Percentiles rank a stretch among this genome's conserved stretches.
phyloP scores from a whole-genome alignment of 2,888 invertebrate genomes.

The Drosophila algonquin region DNA sequence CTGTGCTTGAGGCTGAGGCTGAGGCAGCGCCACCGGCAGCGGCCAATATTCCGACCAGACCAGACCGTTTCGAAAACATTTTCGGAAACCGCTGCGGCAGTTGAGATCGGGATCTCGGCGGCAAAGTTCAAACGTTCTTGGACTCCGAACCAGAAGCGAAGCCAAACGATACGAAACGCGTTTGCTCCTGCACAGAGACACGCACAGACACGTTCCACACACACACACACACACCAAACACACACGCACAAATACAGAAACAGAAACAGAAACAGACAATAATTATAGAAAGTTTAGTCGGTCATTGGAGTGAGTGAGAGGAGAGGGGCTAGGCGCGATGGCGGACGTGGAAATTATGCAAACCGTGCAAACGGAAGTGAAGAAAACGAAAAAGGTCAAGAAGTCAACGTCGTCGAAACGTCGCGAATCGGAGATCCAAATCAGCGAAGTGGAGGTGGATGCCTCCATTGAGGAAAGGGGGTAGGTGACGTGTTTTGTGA shows the following conservation, averaged over 20 bases:
- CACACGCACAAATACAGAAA: constrained; percentile 14
- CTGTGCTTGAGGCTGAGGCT: too few relatives aligned
- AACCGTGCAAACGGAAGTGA: constrained; percentile 92
- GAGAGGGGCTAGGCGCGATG: constrained; percentile 85
- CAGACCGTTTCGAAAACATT: constrained; percentile 65
- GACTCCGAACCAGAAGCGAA: constrained; percentile 28
- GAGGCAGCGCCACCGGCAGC: not conserved
- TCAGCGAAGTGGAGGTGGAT: constrained; percentile 92
- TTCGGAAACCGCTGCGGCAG: constrained; percentile 71
- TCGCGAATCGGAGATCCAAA: constrained; percentile 92
- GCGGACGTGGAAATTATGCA: constrained; percentile 96
- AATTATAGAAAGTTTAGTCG: constrained; percentile 80
- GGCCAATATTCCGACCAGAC: constrained; percentile 37
- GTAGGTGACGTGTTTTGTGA: constrained; percentile 89
- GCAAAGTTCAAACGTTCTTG: constrained; percentile 64
- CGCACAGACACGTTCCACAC: constrained; percentile 31
- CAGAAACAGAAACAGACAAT: constrained; percentile 44
- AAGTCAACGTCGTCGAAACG: constrained; percentile 92
- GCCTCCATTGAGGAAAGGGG: constrained; percentile 89
- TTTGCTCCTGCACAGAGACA: constrained; percentile 28
- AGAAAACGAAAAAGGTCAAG: constrained; percentile 95
- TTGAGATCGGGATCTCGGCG: constrained; percentile 82
- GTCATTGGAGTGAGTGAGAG: constrained; percentile 75
- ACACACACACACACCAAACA: constrained; percentile 38
- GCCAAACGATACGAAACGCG: constrained; percentile 17